Evolutionary conservation across 2,113 vertebrate genomes (phyloP).

Genomic region (Chlamydotis undulata): DNA sequence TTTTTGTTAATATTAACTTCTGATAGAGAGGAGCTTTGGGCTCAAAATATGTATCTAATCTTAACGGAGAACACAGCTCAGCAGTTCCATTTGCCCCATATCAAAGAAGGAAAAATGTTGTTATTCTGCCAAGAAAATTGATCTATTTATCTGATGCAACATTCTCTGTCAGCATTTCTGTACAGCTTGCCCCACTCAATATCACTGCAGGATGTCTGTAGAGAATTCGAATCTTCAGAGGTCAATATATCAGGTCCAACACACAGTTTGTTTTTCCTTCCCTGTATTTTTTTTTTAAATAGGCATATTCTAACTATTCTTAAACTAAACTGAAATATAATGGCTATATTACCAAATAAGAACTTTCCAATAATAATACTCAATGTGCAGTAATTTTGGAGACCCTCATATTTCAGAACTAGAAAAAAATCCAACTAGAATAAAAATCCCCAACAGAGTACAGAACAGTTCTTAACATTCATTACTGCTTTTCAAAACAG

Average conservation of each 20-base stretch:
- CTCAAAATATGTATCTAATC: conserved; percentile 9
- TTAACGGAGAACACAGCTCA: conserved; percentile 13
- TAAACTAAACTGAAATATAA: neutral
- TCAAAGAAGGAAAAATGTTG: conserved; percentile 29
- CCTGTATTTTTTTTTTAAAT: neutral
- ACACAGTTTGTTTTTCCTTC: neutral
- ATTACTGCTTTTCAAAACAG: neutral
- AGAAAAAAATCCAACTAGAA: neutral
- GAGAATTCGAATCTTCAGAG: neutral
- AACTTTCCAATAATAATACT: neutral
- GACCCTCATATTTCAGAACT: neutral
- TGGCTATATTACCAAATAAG: neutral
- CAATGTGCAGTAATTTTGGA: neutral
- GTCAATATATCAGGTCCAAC: neutral
- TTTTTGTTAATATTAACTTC: neutral
- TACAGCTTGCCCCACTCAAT: neutral
- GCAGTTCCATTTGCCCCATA: conserved; percentile 14
- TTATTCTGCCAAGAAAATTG: conserved; percentile 49
- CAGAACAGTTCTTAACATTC: neutral
- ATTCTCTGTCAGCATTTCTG: neutral
- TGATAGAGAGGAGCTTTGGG: neutral
- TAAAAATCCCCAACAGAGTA: neutral
- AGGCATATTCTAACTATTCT: neutral
- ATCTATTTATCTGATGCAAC: conserved; percentile 47
- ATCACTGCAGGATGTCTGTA: neutral